A percentile compares a stretch with the other conserved stretches of the same genome.
Conservation (phyloP, 53 echinoderm and acorn worm species). For the Glandiceps talaboti region DNA sequence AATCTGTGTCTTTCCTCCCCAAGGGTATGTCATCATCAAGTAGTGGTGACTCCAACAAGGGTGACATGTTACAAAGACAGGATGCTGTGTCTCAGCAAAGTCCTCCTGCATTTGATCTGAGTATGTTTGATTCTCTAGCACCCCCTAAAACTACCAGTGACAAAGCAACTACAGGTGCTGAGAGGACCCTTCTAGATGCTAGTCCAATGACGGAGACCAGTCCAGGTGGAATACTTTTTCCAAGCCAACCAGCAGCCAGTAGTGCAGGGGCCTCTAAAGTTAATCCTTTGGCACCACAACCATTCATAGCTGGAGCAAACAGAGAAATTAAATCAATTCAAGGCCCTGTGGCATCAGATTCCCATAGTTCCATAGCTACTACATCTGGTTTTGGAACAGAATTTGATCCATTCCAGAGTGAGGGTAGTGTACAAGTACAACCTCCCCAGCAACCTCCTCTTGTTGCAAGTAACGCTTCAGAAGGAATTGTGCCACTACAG, state of each 20-base stretch:
- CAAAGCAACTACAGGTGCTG: neutral
- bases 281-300: neutral
- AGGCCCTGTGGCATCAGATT: neutral
- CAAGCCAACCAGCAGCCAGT: neutral
- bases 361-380: neutral
- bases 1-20: constrained; percentile 33
- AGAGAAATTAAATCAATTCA: neutral
- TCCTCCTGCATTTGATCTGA: neutral
- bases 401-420: neutral
- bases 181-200: neutral
- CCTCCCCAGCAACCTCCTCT: constrained; percentile 11
- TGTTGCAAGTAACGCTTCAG: constrained; percentile 48
- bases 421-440: constrained; percentile 10
- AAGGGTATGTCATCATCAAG: neutral
- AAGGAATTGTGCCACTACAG: constrained; percentile 34
- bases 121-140: neutral
- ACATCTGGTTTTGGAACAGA: neutral
- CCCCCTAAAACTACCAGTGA: neutral
- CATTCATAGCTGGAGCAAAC: neutral
- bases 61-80: neutral
- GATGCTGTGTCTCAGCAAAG: neutral
- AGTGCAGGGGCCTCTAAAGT: neutral
- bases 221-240: neutral
- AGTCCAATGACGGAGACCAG: neutral
- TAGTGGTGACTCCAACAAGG: neutral